Conservation (phyloP, 2,113 vertebrate species). For the Pelecanoides urinatrix region DNA sequence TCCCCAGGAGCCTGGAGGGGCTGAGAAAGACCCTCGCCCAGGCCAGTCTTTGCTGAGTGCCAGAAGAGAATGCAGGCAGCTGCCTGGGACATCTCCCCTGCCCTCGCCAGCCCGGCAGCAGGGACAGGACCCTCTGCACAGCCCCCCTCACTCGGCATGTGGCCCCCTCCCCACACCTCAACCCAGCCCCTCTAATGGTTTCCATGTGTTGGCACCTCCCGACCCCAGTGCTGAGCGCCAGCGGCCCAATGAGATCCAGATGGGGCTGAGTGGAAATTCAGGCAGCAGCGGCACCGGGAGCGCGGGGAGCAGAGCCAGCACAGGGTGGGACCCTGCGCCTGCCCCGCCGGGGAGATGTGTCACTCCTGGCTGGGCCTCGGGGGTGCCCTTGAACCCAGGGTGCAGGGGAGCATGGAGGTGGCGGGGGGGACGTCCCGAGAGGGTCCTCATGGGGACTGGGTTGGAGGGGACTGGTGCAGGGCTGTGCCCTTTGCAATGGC, state of each 20-base stretch:
- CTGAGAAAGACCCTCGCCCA: background rate
- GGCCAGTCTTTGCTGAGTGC: background rate
- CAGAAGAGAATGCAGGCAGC: background rate
- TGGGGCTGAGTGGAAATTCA: slow-evolving; percentile 31
- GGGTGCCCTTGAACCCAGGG: fast-evolving
- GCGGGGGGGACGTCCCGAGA: fast-evolving
- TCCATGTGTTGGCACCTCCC: slow-evolving; percentile 45
- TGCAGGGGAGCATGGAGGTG: background rate
- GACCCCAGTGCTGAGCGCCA: background rate
- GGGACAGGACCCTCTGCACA: background rate
- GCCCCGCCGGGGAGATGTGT: background rate
- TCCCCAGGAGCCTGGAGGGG: background rate
- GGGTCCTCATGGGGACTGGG: background rate
- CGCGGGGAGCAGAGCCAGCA: background rate
- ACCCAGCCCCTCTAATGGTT: background rate
- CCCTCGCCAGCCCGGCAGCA: background rate
- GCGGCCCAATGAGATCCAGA: background rate
- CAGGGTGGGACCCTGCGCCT: background rate
- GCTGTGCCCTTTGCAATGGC: background rate
- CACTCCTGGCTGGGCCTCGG: background rate
- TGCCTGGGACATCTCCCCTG: background rate
- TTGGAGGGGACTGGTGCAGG: background rate
- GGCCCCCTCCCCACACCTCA: background rate
- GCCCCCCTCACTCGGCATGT: background rate
- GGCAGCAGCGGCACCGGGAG: fast-evolving